Evolutionary conservation across 2,888 invertebrate species (phyloP), one percentile per base, ranked within the genome.

Genomic region (Drepana falcataria): DNA sequence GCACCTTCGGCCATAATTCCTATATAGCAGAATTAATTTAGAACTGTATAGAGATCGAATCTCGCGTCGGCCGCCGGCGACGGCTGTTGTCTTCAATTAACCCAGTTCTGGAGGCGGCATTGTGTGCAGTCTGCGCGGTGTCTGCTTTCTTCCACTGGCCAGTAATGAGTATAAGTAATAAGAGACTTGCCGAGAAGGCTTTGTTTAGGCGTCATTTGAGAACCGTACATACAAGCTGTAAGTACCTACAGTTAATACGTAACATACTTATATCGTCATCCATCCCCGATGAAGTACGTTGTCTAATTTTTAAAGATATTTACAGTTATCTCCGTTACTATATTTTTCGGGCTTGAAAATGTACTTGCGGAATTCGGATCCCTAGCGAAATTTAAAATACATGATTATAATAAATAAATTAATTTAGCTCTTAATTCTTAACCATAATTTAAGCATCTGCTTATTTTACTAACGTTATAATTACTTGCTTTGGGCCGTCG

Each of bases 51-150:
- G 72, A 81, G 83, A 85, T 85, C 75, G 66, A 69, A 83, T 84
- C 79, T 79, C 73, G 71, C 65, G 75, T 65, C 72, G 63, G 80
- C 83, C 79, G 66, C 70, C 74, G 80, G 82, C 84, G 69, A 74
- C 82, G 73, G 79, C 77, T 80, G 80, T 83, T 81, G 84, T 83
- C 86, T 86, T 85, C 85, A 86, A 88, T 90, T 90, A 88, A 88
- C 89, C 89, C 83, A 88, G 79, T 83, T 89, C 77, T 79, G 71
- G 74, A 73, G 65, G 69, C 76, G 68, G 79, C 83, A 85, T 86
- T 88, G 87, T 89, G 73, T 79, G 66, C 71, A 76, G 89, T 90
- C 88, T 90, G 75, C 77, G 62, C 75, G 81, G 81, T 85, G 89
- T 89, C 89, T 90, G 86, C 89, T 90, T 89, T 89, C 88, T 83